phyloP scores from a whole-genome alignment of 35 echinoderm and acorn worm genomes.

The Heliocidaris erythrogramma region DNA sequence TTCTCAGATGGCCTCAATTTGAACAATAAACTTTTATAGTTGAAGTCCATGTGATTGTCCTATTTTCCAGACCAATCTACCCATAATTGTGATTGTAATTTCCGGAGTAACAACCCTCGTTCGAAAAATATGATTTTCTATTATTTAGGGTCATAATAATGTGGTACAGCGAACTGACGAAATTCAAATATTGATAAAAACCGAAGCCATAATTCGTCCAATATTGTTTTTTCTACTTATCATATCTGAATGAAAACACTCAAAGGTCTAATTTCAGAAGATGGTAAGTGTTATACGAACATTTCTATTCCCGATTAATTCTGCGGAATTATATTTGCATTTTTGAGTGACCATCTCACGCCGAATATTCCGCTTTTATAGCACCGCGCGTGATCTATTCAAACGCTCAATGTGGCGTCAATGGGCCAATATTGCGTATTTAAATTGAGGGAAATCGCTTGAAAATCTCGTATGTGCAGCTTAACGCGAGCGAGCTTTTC shows the following conservation, averaged over 20 bases:
- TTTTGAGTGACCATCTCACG: background rate
- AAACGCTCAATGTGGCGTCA: background rate
- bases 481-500: background rate
- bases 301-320: background rate
- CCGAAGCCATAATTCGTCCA: no score
- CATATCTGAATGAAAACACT: background rate
- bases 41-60: no score
- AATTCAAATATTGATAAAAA: background rate
- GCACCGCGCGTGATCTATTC: background rate
- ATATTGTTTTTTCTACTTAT: background rate
- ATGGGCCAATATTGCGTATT: background rate
- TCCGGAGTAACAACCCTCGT: background rate
- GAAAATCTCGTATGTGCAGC: background rate
- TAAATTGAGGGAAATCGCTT: constrained; percentile 17
- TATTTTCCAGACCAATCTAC: background rate
- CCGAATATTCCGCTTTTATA: background rate
- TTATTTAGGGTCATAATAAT: background rate
- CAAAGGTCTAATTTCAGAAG: background rate
- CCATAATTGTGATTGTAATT: background rate
- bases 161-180: background rate
- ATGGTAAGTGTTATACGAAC: background rate
- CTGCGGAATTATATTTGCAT: background rate
- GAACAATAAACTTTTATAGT: no score
- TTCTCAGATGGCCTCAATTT: no score
- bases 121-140: background rate